These are phyloP conservation scores for Orchesellides sinensis DNA, from an alignment of 2,888 invertebrate genomes.

Conservation along the genomic window DNA sequence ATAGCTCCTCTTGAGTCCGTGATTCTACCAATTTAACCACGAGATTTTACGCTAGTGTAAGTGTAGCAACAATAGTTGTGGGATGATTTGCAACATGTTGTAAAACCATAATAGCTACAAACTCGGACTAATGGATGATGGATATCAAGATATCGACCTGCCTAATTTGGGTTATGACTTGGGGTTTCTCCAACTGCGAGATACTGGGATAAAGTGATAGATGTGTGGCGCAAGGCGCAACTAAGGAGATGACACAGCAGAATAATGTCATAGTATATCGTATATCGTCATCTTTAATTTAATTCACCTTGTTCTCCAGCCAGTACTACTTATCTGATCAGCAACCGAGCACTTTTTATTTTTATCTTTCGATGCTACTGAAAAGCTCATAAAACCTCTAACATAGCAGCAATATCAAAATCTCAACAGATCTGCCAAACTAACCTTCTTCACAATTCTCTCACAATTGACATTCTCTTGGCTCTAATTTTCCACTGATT, in stretches of 20 bases:
- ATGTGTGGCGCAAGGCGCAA: neutral
- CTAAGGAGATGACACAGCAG: conserved; percentile 3
- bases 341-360: neutral
- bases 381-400: too few relatives aligned
- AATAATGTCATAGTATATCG: neutral
- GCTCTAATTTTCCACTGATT: too few relatives aligned
- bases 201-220: neutral
- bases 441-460: too few relatives aligned
- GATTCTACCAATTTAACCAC: too few relatives aligned
- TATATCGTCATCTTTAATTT: neutral
- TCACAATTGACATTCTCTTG: too few relatives aligned
- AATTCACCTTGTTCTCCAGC: neutral
- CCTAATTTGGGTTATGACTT: neutral
- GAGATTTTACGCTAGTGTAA: neutral
- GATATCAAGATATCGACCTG: conserved; percentile 12
- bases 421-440: too few relatives aligned
- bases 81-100: conserved; percentile 12
- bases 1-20: neutral
- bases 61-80: neutral
- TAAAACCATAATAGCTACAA: conserved; percentile 3
- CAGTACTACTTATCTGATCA: neutral
- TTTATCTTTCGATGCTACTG: too few relatives aligned
- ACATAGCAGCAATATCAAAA: too few relatives aligned
- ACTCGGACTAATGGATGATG: neutral
- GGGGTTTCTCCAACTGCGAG: too few relatives aligned